These are phyloP conservation scores for Caprella mutica DNA, from an alignment of 2,888 invertebrate species.

Conservation along the genomic window DNA sequence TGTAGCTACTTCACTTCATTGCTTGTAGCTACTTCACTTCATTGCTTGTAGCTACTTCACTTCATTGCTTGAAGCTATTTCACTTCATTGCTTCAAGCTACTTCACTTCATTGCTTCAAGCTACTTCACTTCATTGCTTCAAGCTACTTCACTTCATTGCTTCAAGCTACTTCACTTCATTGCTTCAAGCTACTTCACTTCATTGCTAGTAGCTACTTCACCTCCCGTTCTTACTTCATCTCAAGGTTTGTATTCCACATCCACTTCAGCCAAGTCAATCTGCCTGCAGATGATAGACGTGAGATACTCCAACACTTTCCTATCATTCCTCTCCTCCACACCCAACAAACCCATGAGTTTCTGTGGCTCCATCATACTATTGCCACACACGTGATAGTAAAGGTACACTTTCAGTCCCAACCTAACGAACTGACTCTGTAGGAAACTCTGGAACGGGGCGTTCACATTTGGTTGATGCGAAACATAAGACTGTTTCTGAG, in stretches of 20 bases:
- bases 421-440: slow-evolving; percentile 22
- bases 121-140: too few species aligned
- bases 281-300: slow-evolving; percentile 1
- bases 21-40: too few species aligned
- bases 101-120: too few species aligned
- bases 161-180: too few species aligned
- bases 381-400: slow-evolving; percentile 10
- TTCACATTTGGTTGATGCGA: too few species aligned
- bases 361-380: not conserved
- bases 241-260: slow-evolving; percentile 2
- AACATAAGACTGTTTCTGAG: not conserved
- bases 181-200: too few species aligned
- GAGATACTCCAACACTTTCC: slow-evolving; percentile 2
- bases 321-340: slow-evolving; percentile 3
- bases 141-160: too few species aligned
- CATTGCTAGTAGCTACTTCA: too few species aligned
- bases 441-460: slow-evolving; percentile 21
- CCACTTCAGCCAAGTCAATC: slow-evolving; percentile 1
- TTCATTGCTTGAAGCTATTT: too few species aligned
- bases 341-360: not conserved
- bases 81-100: too few species aligned
- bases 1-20: too few species aligned
- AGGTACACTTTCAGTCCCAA: slow-evolving; percentile 29
- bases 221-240: not conserved
- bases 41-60: too few species aligned